Percentiles rank a stretch among this genome's conserved stretches.
These are phyloP conservation scores for Oreonectes daqikongensis DNA, from an alignment of 2,797 vertebrate species.

Conservation along the genomic window DNA sequence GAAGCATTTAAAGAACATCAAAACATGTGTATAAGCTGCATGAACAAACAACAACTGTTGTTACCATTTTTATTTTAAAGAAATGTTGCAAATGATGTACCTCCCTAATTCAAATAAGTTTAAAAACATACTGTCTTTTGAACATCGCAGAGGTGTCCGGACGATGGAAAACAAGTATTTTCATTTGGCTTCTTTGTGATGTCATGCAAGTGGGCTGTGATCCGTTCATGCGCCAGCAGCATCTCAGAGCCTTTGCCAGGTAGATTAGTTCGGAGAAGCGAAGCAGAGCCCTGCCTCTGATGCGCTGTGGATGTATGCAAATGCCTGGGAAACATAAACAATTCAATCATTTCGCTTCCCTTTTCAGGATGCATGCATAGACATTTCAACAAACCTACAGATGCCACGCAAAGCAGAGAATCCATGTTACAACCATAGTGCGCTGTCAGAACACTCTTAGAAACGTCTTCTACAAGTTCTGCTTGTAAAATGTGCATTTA, in stretches of 20 bases:
- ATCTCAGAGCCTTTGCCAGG: conserved; percentile 78
- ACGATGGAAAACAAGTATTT: conserved; percentile 67
- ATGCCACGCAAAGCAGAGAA: conserved; percentile 52
- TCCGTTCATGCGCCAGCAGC: conserved; percentile 73
- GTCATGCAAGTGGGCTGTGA: conserved; percentile 67
- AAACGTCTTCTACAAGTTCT: too few relatives aligned
- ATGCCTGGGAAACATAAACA: conserved; percentile 78
- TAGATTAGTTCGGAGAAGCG: conserved; percentile 79
- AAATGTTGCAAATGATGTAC: not conserved
- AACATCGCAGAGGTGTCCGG: conserved; percentile 14
- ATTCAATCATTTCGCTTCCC: conserved; percentile 74
- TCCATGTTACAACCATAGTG: conserved; percentile 16
- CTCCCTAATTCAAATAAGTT: conserved; percentile 22
- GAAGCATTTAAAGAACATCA: not conserved
- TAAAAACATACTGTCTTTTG: conserved; percentile 28
- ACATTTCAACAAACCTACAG: conserved; percentile 71
- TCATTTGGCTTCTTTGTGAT: conserved; percentile 69
- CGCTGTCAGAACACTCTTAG: not conserved
- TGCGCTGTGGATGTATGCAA: conserved; percentile 79
- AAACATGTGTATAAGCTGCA: not conserved
- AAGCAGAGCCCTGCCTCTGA: conserved; percentile 79
- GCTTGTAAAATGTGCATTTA: conserved; percentile 14
- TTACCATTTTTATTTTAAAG: too few relatives aligned
- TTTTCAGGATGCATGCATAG: conserved; percentile 71
- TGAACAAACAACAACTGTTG: not conserved